These are phyloP conservation scores for Linyphia triangularis DNA, from an alignment of 2,888 invertebrate species.

Conservation along the genomic window DNA sequence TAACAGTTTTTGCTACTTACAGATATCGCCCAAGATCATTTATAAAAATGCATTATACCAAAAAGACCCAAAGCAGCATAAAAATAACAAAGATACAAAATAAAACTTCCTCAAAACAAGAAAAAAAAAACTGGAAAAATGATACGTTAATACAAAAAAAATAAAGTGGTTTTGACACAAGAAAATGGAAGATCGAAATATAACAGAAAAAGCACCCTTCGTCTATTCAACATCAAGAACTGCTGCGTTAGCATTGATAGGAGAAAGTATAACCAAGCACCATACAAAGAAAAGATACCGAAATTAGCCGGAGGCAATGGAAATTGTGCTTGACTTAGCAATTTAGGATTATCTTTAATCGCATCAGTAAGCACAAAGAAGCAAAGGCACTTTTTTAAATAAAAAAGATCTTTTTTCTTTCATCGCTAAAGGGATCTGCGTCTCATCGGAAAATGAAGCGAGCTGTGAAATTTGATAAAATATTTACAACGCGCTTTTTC, in stretches of 20 bases:
- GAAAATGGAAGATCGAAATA: not conserved
- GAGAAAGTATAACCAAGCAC: not conserved
- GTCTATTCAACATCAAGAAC: not conserved
- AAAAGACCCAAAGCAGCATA: not conserved
- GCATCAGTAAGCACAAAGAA: constrained; percentile 29
- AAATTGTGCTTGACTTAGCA: constrained; percentile 48
- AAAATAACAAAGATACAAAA: no score
- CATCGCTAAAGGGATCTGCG: not conserved
- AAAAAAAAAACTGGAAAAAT: not conserved
- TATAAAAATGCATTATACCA: no score
- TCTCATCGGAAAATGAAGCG: not conserved
- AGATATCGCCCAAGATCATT: no score
- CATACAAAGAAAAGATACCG: constrained; percentile 35
- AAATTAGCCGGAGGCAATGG: constrained; percentile 52
- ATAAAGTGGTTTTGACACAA: not conserved
- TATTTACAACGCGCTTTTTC: not conserved
- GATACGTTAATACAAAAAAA: not conserved
- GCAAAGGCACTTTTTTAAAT: not conserved
- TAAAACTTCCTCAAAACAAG: no score
- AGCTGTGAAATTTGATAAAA: not conserved
- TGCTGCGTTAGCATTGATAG: constrained; percentile 16
- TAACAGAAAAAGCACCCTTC: not conserved
- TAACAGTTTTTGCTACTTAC: no score
- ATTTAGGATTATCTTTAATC: constrained; percentile 56
- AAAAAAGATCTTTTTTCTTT: not conserved